Base-by-base conservation (phyloP, 1,140 invertebrate genomes). In the Macrobrachium rosenbergii region DNA sequence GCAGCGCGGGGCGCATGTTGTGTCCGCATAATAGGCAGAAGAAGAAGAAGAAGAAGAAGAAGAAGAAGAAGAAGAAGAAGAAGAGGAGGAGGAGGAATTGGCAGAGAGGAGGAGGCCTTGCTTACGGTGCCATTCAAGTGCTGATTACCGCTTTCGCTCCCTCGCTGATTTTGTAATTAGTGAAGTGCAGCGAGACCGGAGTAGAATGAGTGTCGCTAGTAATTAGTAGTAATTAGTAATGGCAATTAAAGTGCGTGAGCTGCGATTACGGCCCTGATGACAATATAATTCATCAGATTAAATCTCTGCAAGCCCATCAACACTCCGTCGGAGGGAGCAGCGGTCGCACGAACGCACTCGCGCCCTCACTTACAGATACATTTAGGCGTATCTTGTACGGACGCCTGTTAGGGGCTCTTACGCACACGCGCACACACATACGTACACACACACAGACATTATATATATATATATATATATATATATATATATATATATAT, bases 271-370 rank as follows among this genome's bases (percentile, higher is more conserved):
- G 59, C 78, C 84, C 84, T 87, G 84, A 87, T 87, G 84, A 87
- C 84, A 87, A 87, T 87, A 87, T 87, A 87, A 87, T 87, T 87
- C 78, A 62, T 87, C 84, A 87, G 84, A 87, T 87, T 87, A 87
- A 81, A 87, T 87, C 84, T 60, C 63, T 77, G 73, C 82, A 77
- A 17, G 62, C n/a, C 62, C 78, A 43, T 63, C 76, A 67, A 43
- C 64, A 52, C 52, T 52, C 52, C 52, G 52, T 52, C 7, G 52
- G 52, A 52, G 52, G 52, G 52, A 52, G 52, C 12, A 37, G 28
- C 28, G 3, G 7, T 3, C 52, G 52, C 52, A 52, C 52, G 52
- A 8, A 52, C 52, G 52, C 52, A 52, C 52, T 52, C 52, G 7
- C 52, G 2, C 52, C 0, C 52, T 52, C 52, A 52, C 52, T 5